These are phyloP conservation scores for Homarus americanus DNA, from an alignment of 1,140 invertebrate species.

Conservation along the genomic window DNA sequence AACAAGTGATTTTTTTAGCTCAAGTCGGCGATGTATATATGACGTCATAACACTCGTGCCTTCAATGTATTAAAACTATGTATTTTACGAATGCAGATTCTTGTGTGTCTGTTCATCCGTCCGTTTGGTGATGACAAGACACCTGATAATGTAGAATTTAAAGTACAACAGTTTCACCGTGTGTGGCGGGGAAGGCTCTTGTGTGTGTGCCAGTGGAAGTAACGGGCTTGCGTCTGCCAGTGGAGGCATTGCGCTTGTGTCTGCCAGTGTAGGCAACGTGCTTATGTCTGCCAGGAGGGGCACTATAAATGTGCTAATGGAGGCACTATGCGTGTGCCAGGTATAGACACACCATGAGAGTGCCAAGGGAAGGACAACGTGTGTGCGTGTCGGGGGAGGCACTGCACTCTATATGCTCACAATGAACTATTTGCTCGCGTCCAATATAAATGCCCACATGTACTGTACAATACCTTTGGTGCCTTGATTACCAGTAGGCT, in stretches of 20 bases:
- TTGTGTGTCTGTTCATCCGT: neutral
- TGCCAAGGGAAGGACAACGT: no score
- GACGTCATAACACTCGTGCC: neutral
- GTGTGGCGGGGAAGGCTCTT: neutral
- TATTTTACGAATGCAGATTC: neutral
- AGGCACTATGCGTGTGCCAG: no score
- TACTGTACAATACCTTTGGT: neutral
- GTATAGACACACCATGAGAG: no score
- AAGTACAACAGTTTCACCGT: constrained; percentile 24
- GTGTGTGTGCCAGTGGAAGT: neutral
- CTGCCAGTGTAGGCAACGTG: neutral
- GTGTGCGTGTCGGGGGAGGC: neutral
- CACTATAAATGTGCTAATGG: no score
- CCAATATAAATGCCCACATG: neutral
- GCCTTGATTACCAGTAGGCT: neutral
- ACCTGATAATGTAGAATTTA: neutral
- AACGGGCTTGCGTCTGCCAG: neutral
- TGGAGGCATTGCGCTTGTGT: neutral
- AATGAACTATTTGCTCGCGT: neutral
- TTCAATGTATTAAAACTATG: neutral
- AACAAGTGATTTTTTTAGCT: neutral
- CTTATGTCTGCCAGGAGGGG: no score
- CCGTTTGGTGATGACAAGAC: neutral
- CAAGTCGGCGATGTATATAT: neutral
- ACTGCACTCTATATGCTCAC: neutral